Conservation (phyloP, 2,113 vertebrate genomes). For the Python bivittatus region DNA sequence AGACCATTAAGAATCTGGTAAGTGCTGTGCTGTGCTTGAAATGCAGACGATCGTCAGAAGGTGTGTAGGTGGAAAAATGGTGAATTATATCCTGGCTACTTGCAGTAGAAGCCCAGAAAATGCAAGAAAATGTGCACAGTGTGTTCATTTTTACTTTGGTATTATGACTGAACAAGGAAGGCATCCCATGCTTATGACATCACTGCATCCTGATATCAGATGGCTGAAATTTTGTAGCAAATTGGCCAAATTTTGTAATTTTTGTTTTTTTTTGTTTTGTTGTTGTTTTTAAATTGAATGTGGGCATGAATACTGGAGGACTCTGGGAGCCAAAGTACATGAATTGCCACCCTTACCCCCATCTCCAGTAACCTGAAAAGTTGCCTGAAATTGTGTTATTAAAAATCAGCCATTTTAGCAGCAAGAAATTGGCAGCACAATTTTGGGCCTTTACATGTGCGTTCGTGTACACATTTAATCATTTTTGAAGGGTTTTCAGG, state of each 20-base stretch:
- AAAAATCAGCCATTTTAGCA: background rate
- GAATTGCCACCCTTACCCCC: background rate
- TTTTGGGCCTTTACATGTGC: background rate
- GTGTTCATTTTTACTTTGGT: background rate
- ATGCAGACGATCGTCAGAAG: background rate
- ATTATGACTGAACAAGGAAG: background rate
- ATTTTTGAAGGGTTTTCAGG: background rate
- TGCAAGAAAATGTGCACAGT: background rate
- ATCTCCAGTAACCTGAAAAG: background rate
- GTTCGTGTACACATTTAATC: background rate
- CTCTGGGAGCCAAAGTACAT: background rate
- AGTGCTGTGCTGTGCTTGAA: background rate
- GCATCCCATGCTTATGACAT: background rate
- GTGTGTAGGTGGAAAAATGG: fast-evolving
- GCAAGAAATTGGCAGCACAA: background rate
- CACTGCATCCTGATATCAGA: background rate
- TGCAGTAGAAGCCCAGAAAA: background rate
- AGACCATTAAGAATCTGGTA: background rate
- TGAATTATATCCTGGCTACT: background rate
- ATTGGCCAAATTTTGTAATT: background rate
- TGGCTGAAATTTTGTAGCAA: background rate
- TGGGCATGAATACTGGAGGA: background rate
- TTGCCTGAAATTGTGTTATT: background rate
- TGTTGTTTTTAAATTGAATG: background rate
- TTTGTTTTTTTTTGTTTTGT: too few relatives aligned